Evolutionary conservation across 2,113 vertebrate species (phyloP).

Genomic region (Pteruthius melanotis): DNA sequence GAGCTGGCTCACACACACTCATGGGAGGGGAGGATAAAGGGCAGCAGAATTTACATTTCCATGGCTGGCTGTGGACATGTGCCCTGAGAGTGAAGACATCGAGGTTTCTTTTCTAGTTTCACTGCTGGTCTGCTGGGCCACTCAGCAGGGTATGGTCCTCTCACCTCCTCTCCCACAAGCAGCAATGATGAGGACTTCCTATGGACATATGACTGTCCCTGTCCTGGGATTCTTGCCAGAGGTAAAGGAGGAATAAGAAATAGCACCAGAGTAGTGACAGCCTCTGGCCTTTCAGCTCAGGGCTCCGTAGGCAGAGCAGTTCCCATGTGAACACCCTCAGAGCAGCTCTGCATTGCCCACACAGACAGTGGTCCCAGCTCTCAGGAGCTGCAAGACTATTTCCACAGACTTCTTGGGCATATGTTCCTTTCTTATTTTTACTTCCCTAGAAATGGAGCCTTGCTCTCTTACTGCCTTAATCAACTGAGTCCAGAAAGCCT

Average conservation of each 20-base stretch:
- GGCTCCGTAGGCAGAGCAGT: not conserved
- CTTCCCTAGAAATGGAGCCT: not conserved
- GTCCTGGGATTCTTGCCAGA: not conserved
- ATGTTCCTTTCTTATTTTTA: not conserved
- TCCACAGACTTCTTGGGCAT: not conserved
- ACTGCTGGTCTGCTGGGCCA: not conserved
- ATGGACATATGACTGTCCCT: rapidly evolving
- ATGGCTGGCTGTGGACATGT: not conserved
- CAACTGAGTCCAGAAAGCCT: not conserved
- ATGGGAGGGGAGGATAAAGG: not conserved
- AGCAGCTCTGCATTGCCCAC: not conserved
- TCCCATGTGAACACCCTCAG: not conserved
- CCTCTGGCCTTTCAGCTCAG: not conserved
- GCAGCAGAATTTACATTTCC: not conserved
- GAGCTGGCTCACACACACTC: not conserved
- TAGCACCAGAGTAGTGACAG: not conserved
- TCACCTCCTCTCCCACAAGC: not conserved
- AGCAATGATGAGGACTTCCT: not conserved
- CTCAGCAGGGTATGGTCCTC: not conserved
- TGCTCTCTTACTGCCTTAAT: not conserved
- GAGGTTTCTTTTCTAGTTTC: not conserved
- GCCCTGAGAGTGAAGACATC: not conserved
- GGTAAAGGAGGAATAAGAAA: not conserved
- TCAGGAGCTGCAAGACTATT: not conserved
- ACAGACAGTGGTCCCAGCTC: not conserved